Percentiles rank a stretch among this genome's conserved stretches.
phyloP scores from a whole-genome alignment of 2,888 invertebrate species.

The Pseudococcus longispinus region DNA sequence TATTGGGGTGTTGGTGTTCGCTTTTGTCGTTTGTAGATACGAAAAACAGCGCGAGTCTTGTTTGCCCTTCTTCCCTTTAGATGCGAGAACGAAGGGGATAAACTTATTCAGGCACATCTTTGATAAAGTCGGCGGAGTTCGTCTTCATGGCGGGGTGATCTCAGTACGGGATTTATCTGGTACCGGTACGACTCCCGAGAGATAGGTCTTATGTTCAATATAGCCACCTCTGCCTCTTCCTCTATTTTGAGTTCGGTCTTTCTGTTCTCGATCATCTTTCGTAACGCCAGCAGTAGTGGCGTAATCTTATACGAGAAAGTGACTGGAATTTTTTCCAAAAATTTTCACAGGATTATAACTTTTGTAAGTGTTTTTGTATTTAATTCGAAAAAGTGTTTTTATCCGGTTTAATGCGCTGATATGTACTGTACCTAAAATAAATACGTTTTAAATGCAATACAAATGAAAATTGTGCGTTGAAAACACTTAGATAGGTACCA shows the following conservation, averaged over 20 bases:
- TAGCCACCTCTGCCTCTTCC: not conserved
- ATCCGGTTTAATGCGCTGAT: too few relatives aligned
- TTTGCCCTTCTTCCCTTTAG: conserved; percentile 47
- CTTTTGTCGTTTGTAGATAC: conserved; percentile 44
- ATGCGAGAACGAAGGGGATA: conserved; percentile 41
- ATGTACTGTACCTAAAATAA: too few relatives aligned
- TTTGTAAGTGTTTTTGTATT: not conserved
- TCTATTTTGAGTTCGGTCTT: not conserved
- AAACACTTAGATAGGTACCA: too few relatives aligned
- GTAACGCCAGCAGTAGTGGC: not conserved
- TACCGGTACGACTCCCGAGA: conserved; percentile 54
- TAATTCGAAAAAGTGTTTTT: not conserved
- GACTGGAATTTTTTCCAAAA: not conserved
- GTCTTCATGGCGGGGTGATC: conserved; percentile 45
- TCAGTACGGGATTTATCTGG: conserved; percentile 53
- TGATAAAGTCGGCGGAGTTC: conserved; percentile 52
- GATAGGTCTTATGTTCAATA: conserved; percentile 49
- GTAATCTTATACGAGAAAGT: not conserved
- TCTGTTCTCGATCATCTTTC: conserved; percentile 51
- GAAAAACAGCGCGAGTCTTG: conserved; percentile 32
- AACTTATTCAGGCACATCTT: conserved; percentile 56
- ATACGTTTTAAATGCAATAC: too few relatives aligned
- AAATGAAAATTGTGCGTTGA: too few relatives aligned
- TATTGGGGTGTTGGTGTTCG: conserved; percentile 43
- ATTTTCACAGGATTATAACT: not conserved